Conservation (phyloP, 1,140 invertebrate genomes). For the Lordiphosa collinella region DNA sequence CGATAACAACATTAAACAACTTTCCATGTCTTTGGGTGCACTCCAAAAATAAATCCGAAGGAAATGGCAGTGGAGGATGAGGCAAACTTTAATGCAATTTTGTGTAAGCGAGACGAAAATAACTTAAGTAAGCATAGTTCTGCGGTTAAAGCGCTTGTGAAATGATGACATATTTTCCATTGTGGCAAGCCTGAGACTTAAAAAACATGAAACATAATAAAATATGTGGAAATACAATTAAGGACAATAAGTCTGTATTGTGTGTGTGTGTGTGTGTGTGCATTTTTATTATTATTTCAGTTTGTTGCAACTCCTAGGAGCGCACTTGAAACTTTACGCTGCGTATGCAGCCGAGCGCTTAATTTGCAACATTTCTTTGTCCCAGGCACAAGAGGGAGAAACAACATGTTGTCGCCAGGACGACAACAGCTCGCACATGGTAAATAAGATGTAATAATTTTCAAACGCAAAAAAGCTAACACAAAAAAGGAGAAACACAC, state of each 20-base stretch:
- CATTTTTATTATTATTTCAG: conserved; percentile 75
- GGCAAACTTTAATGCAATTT: conserved; percentile 50
- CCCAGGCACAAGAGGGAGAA: conserved; percentile 30
- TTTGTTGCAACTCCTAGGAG: conserved; percentile 41
- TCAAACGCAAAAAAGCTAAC: conserved; percentile 47
- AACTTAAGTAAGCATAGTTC: conserved; percentile 36
- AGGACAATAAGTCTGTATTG: conserved; percentile 21
- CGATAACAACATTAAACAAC: too few species aligned
- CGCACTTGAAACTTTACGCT: conserved; percentile 63
- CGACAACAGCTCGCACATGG: conserved; percentile 54
- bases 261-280: neutral
- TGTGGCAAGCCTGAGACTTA: conserved; percentile 14
- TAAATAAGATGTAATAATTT: conserved; percentile 75
- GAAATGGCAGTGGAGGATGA: neutral
- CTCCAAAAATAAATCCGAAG: conserved; percentile 1
- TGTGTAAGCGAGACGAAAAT: conserved; percentile 60
- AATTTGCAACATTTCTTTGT: conserved; percentile 74
- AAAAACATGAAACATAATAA: conserved; percentile 53
- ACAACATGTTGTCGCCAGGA: conserved; percentile 10
- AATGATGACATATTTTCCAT: conserved; percentile 56
- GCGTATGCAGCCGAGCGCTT: conserved; percentile 63
- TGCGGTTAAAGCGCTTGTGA: conserved; percentile 29
- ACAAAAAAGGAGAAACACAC: conserved; percentile 38
- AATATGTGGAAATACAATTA: conserved; percentile 70
- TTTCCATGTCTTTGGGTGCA: too few species aligned